Base-by-base conservation (phyloP, 1,140 invertebrate species). In the Meloidogyne floridensis region DNA sequence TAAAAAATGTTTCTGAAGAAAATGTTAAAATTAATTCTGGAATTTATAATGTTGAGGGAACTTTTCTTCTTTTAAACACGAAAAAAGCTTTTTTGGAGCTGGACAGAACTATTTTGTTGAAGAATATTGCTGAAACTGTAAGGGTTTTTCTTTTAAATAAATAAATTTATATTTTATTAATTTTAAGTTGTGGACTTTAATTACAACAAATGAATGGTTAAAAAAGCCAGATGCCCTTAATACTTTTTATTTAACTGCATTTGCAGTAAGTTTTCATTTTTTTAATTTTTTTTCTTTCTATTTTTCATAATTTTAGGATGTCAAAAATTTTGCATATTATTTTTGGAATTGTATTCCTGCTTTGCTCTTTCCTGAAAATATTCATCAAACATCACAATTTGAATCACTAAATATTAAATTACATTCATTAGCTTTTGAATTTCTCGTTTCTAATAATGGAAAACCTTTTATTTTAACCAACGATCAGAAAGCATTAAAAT, bases 281-380 rank as follows among this genome's bases (percentile, higher is more conserved):
- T 8, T 6, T 7, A 72, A 11, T 6, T 70, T 54, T 65, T n/a
- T n/a, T 83, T 43, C 3, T 79, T 51, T 10, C 32, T 47, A 70
- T 72, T 47, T 32, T 42, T 13, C 5, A 10, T 47, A 77, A 70
- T 78, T 80, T 42, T 71, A 84, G 84, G 84, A 85, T 72, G 51
- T 85, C 20, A 85, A 85, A 71, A 82, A 87, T 10, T 85, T 82
- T 51, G 10, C 56, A 11, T 85, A 85, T 56, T 87, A 80, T 47
- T 87, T 76, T 59, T 80, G 83, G 82, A 76, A 85, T 73, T 86
- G 85, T 73, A 74, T 77, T 20, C 84, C 84, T 53, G 84, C 82
- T 18, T 65, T 85, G 9, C 43, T 87, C 10, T 87, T 79, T 75
- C 85, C 84, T 4, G 72, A 54, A 43, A 79, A 79, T 47, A 20